These are phyloP conservation scores for Sebastes taczanowskii DNA, from an alignment of 2,797 vertebrate species.

Conservation along the genomic window DNA sequence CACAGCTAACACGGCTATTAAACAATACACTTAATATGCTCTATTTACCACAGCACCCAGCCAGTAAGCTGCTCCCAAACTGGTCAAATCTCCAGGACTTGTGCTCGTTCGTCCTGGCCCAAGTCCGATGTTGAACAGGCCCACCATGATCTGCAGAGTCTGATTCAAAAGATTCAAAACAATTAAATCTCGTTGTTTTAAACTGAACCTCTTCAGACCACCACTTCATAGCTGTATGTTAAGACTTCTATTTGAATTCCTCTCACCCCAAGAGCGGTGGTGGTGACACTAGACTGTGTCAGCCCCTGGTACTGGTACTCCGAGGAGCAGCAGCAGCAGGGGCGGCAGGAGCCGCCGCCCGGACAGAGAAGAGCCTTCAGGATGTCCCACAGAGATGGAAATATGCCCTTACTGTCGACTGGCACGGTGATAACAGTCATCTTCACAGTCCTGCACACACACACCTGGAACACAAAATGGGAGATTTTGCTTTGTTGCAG, in stretches of 20 bases:
- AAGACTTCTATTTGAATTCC: too few species aligned
- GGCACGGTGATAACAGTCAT: not conserved
- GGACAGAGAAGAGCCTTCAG: not conserved
- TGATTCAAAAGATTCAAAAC: not conserved
- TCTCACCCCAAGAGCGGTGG: constrained; percentile 50
- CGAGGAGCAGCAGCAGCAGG: too few species aligned
- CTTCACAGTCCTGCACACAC: not conserved
- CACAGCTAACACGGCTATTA: too few species aligned
- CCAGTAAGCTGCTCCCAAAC: constrained; percentile 53
- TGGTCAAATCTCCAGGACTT: constrained; percentile 5
- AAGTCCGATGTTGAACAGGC: constrained; percentile 49
- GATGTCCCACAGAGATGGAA: not conserved
- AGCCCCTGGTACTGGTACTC: too few species aligned
- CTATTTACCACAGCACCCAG: constrained; percentile 56
- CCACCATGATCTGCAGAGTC: constrained; percentile 57
- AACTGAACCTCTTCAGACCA: fast-evolving
- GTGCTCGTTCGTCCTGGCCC: constrained; percentile 23
- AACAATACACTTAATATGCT: too few species aligned
- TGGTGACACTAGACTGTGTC: not conserved
- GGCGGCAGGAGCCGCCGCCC: too few species aligned
- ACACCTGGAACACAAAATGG: not conserved
- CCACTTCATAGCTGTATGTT: not conserved
- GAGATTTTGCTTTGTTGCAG: not conserved
- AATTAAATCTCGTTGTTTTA: not conserved
- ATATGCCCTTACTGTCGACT: not conserved